These are phyloP conservation scores for Lepeophtheirus nordmannii DNA, from an alignment of 2,888 invertebrate species.

Conservation along the genomic window DNA sequence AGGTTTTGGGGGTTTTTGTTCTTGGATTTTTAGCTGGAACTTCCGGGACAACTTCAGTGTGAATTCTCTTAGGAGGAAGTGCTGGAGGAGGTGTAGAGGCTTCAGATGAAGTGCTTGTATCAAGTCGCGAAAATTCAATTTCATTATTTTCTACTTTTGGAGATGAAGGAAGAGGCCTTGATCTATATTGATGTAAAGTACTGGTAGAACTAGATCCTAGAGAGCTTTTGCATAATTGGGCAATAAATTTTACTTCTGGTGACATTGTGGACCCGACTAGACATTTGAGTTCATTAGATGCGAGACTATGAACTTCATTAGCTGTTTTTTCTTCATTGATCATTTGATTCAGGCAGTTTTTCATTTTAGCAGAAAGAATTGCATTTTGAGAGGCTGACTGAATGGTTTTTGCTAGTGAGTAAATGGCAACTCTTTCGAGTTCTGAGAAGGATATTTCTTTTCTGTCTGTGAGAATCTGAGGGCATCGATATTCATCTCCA, in stretches of 20 bases:
- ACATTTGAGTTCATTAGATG: not conserved
- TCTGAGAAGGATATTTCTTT: not conserved
- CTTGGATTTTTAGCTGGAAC: not conserved
- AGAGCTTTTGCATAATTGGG: slow-evolving; percentile 2
- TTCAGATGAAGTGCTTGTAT: slow-evolving; percentile 3
- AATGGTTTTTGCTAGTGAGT: slow-evolving; percentile 15
- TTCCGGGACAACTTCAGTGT: not conserved
- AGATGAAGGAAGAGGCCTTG: not conserved
- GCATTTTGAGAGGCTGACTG: not conserved
- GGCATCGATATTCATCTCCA: slow-evolving; percentile 1
- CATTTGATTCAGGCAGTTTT: not conserved
- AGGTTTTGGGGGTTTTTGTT: not conserved
- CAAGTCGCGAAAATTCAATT: slow-evolving; percentile 19
- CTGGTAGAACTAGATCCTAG: not conserved
- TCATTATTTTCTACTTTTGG: not conserved
- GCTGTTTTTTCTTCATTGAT: not conserved
- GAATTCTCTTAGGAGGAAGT: not conserved
- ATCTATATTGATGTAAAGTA: not conserved
- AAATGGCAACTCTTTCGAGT: not conserved
- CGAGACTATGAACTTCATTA: not conserved
- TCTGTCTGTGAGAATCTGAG: not conserved
- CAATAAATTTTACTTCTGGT: not conserved
- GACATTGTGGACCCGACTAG: not conserved
- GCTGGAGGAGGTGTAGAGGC: slow-evolving; percentile 6
- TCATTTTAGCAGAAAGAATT: not conserved